Percentiles rank a stretch among this genome's conserved stretches.
Evolutionary conservation across 2,888 invertebrate genomes (phyloP).

Genomic region (Scaeva pyrastri): DNA sequence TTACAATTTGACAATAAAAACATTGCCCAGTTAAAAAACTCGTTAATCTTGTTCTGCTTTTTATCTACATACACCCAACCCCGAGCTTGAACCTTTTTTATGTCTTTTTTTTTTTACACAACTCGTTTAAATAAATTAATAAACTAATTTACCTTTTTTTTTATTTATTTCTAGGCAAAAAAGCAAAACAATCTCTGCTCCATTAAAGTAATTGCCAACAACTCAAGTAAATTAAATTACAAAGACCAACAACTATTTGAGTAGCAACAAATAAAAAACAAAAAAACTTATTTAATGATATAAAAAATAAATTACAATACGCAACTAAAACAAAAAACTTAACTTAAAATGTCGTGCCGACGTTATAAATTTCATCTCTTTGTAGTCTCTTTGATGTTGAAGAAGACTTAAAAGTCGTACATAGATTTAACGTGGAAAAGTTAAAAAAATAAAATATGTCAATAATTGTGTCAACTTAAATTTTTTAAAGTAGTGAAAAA

Average conservation of each 20-base stretch:
- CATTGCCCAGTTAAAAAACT: conserved; percentile 19
- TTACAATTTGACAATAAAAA: neutral
- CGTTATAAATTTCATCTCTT: conserved; percentile 77
- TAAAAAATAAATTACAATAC: conserved; percentile 4
- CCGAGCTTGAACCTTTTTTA: conserved; percentile 47
- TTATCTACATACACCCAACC: neutral
- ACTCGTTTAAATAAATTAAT: conserved; percentile 40
- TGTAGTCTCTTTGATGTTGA: conserved; percentile 75
- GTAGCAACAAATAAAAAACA: neutral
- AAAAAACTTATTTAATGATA: neutral
- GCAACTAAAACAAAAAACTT: neutral
- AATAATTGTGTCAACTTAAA: conserved; percentile 16
- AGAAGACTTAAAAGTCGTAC: conserved; percentile 63
- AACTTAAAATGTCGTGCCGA: conserved; percentile 79
- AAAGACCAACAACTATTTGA: conserved; percentile 34
- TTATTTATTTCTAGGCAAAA: conserved; percentile 57
- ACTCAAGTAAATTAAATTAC: conserved; percentile 10
- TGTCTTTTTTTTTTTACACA: neutral
- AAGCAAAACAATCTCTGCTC: conserved; percentile 8
- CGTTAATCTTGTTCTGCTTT: conserved; percentile 53
- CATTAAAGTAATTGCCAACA: conserved; percentile 23
- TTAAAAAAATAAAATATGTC: conserved; percentile 16
- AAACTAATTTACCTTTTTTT: conserved; percentile 17
- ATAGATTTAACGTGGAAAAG: conserved; percentile 43
- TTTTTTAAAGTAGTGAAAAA: conserved; percentile 10